Evolutionary conservation across 92 coral and sea anemone species (phyloP).

Genomic region (Heliopora coerulea): DNA sequence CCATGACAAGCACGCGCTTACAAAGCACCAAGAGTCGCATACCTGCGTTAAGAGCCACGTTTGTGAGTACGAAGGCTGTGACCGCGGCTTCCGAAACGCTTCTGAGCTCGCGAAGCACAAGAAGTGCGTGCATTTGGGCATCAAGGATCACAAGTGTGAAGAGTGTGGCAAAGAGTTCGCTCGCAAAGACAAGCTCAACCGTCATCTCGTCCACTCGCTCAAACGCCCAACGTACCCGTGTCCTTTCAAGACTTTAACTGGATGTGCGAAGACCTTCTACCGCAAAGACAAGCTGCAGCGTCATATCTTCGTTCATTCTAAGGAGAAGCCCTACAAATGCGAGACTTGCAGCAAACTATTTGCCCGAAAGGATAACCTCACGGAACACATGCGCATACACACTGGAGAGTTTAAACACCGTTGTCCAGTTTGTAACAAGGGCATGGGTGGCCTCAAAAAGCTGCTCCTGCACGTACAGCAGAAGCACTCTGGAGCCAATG

Average conservation of each 20-base stretch:
- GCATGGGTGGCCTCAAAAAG: constrained; percentile 93
- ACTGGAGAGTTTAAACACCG: constrained; percentile 81
- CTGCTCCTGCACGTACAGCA: constrained; percentile 71
- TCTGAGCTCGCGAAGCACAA: constrained; percentile 79
- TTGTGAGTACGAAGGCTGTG: constrained; percentile 68
- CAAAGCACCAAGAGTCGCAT: constrained; percentile 77
- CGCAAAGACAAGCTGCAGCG: constrained; percentile 96
- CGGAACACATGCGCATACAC: constrained; percentile 91
- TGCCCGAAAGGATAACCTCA: constrained; percentile 88
- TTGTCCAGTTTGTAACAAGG: constrained; percentile 80
- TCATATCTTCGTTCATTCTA: constrained; percentile 91
- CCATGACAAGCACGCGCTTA: constrained; percentile 66
- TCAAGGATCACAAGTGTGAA: constrained; percentile 87
- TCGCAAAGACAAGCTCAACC: constrained; percentile 90
- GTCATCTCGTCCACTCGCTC: constrained; percentile 91
- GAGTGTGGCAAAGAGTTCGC: constrained; percentile 97
- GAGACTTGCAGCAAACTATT: constrained; percentile 79
- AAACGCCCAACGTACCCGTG: constrained; percentile 93
- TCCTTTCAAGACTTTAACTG: constrained; percentile 95
- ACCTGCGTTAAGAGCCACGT: constrained; percentile 65
- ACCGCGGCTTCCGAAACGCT: constrained; percentile 64
- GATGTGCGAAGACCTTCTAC: constrained; percentile 93
- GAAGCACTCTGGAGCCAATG: constrained; percentile 39
- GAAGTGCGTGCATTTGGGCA: constrained; percentile 75
- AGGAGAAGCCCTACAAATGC: constrained; percentile 97